A percentile compares a stretch with the other conserved stretches of the same genome.
Conservation (phyloP, 2,113 vertebrate species). For the human (Homo sapiens) region GRCh38 chr6:24701001-24701500, state of each 20-base stretch:
- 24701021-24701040: background rate
- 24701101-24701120: background rate
- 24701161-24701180: background rate
- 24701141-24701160: background rate
- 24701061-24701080: background rate
- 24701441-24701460: constrained; percentile 85
- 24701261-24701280: background rate
- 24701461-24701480: constrained; percentile 93
- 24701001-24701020: background rate
- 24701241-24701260: background rate
- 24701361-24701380: background rate
- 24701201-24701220: accelerated
- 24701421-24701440: background rate
- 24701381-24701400: background rate
- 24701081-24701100: background rate
- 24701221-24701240: background rate
- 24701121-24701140: background rate
- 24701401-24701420: background rate
- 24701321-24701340: background rate
- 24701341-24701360: background rate
- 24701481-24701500: constrained; percentile 96
- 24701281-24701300: background rate
- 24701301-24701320: background rate
- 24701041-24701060: background rate
- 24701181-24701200: background rate